Percentiles rank a stretch among this genome's conserved stretches.
Evolutionary conservation across 1,140 invertebrate species (phyloP).

Genomic region (Telenomus remus): DNA sequence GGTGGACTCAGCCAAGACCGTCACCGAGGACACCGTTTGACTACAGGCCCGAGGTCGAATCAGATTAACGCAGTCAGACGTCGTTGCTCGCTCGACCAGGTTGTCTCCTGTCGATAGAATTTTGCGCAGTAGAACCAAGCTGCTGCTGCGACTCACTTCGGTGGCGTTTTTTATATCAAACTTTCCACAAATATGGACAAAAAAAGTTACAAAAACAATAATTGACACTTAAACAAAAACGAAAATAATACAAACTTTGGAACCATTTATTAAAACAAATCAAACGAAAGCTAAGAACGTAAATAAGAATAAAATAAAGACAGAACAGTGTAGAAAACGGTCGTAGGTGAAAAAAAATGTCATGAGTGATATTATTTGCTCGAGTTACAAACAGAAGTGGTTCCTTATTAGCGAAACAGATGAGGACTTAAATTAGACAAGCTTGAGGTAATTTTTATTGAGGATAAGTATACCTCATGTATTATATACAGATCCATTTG

Average conservation of each 20-base stretch:
- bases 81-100: slow-evolving; percentile 29
- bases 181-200: slow-evolving; percentile 28
- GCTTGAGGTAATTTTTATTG: slow-evolving; percentile 1
- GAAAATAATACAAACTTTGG: no score
- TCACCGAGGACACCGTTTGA: slow-evolving; percentile 72
- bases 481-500: slow-evolving; percentile 45
- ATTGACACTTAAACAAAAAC: slow-evolving; percentile 1
- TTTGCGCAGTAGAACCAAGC: slow-evolving; percentile 21
- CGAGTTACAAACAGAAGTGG: slow-evolving; percentile 22
- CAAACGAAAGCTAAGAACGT: slow-evolving; percentile 3
- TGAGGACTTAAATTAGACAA: no score
- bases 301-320: no score
- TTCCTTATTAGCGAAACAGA: slow-evolving; percentile 17
- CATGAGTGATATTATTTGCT: slow-evolving; percentile 9
- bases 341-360: no score
- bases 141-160: slow-evolving; percentile 36
- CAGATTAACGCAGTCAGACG: slow-evolving; percentile 36
- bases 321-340: no score
- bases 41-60: slow-evolving; percentile 56
- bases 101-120: slow-evolving; percentile 24
- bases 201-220: slow-evolving; percentile 31
- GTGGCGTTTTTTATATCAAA: slow-evolving; percentile 53
- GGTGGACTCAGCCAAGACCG: slow-evolving; percentile 63
- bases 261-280: slow-evolving; percentile 41
- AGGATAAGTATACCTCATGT: slow-evolving; percentile 30